Percentiles rank a stretch among this genome's conserved stretches.
Conservation (phyloP, 2,888 invertebrate species). For the Pammene fasciana region DNA sequence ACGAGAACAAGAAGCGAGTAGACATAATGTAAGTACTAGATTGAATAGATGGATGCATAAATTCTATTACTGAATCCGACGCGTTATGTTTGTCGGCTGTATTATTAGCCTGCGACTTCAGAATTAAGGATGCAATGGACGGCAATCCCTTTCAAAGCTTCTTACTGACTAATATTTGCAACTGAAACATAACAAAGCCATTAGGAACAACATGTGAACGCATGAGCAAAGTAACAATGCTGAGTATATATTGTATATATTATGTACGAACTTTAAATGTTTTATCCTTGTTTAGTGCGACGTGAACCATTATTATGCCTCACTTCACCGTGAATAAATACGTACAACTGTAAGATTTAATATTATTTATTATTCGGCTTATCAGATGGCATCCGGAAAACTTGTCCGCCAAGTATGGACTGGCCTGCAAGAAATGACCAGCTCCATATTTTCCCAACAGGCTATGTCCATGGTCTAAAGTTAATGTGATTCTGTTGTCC, state of each 20-base stretch:
- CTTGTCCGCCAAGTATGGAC: slow-evolving; percentile 19
- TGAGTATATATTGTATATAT: too few relatives aligned
- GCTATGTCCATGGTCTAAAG: slow-evolving; percentile 34
- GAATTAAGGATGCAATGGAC: too few relatives aligned
- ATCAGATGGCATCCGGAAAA: slow-evolving; percentile 32
- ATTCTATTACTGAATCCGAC: too few relatives aligned
- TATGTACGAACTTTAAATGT: neutral
- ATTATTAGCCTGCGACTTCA: too few relatives aligned
- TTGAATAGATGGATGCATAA: too few relatives aligned
- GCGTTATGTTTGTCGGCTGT: too few relatives aligned
- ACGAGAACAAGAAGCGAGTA: neutral
- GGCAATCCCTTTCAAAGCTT: too few relatives aligned
- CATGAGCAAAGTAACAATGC: neutral
- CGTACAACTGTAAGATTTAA: neutral
- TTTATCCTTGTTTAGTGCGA: slow-evolving; percentile 4
- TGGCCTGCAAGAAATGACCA: slow-evolving; percentile 18
- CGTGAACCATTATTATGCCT: neutral
- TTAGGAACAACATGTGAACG: slow-evolving; percentile 13
- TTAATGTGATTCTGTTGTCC: slow-evolving; percentile 51
- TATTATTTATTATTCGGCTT: slow-evolving; percentile 11
- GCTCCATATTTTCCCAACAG: slow-evolving; percentile 34
- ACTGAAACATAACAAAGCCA: slow-evolving; percentile 10
- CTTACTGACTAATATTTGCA: slow-evolving; percentile 3
- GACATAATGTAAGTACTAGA: neutral
- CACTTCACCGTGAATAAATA: neutral